Evolutionary conservation across 2,888 invertebrate genomes (phyloP).

Genomic region (Tiphia femorata): DNA sequence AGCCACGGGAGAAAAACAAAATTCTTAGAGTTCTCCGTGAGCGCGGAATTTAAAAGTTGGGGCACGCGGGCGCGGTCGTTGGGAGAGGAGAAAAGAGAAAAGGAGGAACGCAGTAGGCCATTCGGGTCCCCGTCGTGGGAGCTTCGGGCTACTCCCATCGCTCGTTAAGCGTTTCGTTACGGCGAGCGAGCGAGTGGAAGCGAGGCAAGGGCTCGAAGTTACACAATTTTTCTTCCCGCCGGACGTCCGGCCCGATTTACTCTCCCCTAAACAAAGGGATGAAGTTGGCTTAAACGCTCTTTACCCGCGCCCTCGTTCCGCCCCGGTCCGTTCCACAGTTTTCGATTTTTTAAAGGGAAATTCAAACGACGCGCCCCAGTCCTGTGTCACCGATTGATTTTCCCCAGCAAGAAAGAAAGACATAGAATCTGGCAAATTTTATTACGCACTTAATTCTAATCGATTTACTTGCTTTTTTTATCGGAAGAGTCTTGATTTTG

Average conservation of each 20-base stretch:
- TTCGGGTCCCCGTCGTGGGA: constrained; percentile 17
- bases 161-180: constrained; percentile 25
- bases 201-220: neutral
- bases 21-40: neutral
- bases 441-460: too few relatives aligned
- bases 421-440: too few relatives aligned
- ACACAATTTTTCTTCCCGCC: neutral
- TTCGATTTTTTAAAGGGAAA: too few relatives aligned
- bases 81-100: neutral
- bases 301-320: neutral
- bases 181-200: neutral
- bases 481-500: too few relatives aligned
- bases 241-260: neutral
- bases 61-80: neutral
- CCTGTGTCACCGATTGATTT: too few relatives aligned
- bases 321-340: too few relatives aligned
- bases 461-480: too few relatives aligned
- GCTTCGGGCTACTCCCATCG: constrained; percentile 17
- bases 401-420: too few relatives aligned
- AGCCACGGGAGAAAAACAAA: too few relatives aligned
- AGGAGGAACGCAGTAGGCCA: neutral
- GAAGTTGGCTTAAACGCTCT: constrained; percentile 14
- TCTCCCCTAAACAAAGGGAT: too few relatives aligned
- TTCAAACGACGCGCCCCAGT: too few relatives aligned
- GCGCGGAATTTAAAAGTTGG: neutral